phyloP scores from a whole-genome alignment of 2,888 invertebrate genomes.

The Pheosia gnoma region DNA sequence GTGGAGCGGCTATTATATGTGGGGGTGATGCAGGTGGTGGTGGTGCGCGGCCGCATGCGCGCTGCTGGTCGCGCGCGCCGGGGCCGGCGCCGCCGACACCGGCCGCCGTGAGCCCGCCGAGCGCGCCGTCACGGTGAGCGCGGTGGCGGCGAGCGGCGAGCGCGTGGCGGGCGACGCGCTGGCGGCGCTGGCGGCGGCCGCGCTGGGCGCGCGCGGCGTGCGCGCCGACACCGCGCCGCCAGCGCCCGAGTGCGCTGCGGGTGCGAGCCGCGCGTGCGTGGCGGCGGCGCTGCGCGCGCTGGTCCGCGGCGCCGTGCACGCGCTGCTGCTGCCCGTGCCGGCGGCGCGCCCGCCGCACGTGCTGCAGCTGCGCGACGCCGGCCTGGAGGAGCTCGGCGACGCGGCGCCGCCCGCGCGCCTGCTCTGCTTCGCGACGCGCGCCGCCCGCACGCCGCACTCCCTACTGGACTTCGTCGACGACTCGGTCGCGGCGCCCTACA shows the following conservation, averaged over 20 bases:
- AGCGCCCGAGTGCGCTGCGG: constrained; percentile 29
- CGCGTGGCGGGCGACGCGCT: constrained; percentile 31
- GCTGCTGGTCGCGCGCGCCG: constrained; percentile 20
- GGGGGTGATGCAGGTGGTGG: constrained; percentile 15
- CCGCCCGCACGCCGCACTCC: constrained; percentile 48
- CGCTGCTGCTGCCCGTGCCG: constrained; percentile 49
- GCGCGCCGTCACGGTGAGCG: constrained; percentile 6
- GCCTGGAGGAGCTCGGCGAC: constrained; percentile 62
- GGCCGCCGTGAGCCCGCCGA: not conserved
- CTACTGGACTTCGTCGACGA: constrained; percentile 60
- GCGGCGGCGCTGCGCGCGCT: constrained; percentile 29
- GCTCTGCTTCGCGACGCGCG: constrained; percentile 49
- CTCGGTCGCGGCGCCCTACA: constrained; percentile 42
- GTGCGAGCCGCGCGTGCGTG: constrained; percentile 27
- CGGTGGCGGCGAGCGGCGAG: constrained; percentile 30
- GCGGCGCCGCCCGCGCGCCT: constrained; percentile 57
- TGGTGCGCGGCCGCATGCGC: constrained; percentile 19
- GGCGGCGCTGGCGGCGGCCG: constrained; percentile 39
- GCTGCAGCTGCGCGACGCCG: constrained; percentile 55
- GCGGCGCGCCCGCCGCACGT: constrained; percentile 45
- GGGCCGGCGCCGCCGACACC: constrained; percentile 13
- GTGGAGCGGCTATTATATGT: too few relatives aligned
- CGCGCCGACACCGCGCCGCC: constrained; percentile 26
- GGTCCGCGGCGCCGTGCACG: constrained; percentile 29
- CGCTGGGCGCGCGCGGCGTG: constrained; percentile 41